phyloP scores from a whole-genome alignment of 2,888 invertebrate species.

The Deilephila porcellus region DNA sequence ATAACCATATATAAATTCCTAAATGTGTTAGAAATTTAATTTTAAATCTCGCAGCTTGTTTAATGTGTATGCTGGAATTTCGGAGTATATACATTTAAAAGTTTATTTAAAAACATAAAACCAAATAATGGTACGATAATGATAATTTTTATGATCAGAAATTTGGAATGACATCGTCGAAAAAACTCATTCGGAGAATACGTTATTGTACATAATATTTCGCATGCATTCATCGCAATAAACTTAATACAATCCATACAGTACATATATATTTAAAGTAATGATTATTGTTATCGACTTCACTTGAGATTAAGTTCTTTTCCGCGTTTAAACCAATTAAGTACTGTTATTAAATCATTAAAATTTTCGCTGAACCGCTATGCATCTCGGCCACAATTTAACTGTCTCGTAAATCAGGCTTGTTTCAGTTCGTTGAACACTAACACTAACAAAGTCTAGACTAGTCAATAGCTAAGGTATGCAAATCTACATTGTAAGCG shows the following conservation, averaged over 20 bases:
- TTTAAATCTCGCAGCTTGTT: background rate
- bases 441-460: slow-evolving; percentile 69
- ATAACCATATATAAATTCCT: slow-evolving; percentile 2
- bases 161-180: too few species aligned
- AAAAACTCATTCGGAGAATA: too few species aligned
- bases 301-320: background rate
- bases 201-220: too few species aligned
- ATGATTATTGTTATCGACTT: background rate
- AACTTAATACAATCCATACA: background rate
- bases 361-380: slow-evolving; percentile 30
- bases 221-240: too few species aligned
- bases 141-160: too few species aligned
- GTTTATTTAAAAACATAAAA: too few species aligned
- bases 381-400: slow-evolving; percentile 40
- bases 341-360: slow-evolving; percentile 23
- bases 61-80: background rate
- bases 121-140: too few species aligned
- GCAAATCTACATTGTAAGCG: slow-evolving; percentile 61
- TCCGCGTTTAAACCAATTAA: slow-evolving; percentile 18
- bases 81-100: background rate
- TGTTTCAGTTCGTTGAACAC: slow-evolving; percentile 63
- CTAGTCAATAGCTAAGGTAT: slow-evolving; percentile 70
- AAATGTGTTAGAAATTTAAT: background rate
- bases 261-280: background rate
- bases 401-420: slow-evolving; percentile 53